phyloP scores from a whole-genome alignment of 2,113 vertebrate species.

The Crocuta crocuta region DNA sequence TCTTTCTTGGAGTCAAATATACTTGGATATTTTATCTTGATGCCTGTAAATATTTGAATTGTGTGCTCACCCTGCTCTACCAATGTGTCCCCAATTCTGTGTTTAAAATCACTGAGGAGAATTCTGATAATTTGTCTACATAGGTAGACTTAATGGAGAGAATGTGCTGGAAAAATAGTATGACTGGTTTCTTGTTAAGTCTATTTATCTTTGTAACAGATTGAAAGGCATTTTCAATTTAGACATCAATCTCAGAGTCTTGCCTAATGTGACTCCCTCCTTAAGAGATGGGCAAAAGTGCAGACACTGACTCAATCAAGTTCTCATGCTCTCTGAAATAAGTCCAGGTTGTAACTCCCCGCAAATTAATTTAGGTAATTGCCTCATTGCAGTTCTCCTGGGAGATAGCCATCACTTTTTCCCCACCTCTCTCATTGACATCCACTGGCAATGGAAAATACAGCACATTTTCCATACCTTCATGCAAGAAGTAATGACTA shows the following conservation, averaged over 20 bases:
- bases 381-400: background rate
- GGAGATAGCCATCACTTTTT: background rate
- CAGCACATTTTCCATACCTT: background rate
- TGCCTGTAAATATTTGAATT: background rate
- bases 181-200: background rate
- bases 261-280: slow-evolving; percentile 42
- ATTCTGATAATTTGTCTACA: background rate
- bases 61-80: background rate
- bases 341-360: background rate
- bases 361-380: slow-evolving; percentile 58
- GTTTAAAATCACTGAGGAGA: background rate
- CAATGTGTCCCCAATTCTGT: accelerated
- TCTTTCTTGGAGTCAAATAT: background rate
- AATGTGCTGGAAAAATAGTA: background rate
- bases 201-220: slow-evolving; percentile 56
- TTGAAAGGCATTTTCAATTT: slow-evolving; percentile 65
- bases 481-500: background rate
- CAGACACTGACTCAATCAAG: background rate
- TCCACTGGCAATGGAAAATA: background rate
- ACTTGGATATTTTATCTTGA: background rate
- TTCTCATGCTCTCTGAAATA: background rate
- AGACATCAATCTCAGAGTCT: slow-evolving; percentile 54
- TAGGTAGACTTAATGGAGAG: background rate
- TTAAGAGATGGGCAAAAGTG: background rate
- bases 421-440: background rate